Evolutionary conservation across 2,113 vertebrate species (phyloP), one percentile per base, ranked within the genome.

Genomic region (Rhabdornis inornatus): DNA sequence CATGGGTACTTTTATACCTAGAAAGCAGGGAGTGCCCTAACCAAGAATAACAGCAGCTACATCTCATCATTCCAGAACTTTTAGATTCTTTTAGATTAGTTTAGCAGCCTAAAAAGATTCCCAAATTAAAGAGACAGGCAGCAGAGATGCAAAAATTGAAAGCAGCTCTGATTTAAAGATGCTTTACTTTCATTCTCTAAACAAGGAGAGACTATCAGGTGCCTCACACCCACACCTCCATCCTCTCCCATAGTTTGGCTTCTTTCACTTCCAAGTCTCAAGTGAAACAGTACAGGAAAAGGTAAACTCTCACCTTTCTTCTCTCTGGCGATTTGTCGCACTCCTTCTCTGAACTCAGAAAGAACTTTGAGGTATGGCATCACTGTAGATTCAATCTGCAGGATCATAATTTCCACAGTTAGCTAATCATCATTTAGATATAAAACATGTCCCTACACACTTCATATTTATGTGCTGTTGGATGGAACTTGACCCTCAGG

Each of bases 281-380:
- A 1, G 3, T 7, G 18, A 40, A 91, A 50, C 11, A 80, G 47
- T 2, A 15, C 9, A 83, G 33, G 55, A 76, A 83, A 90, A 85
- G 87, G 25, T 7, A 19, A 55, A 53, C 21, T 47, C 93, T 96
- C 59, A 99, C 99, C 99, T 98, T 99, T 99, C 92, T 98, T 98
- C 89, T 99, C 99, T 27, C 98, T 97, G 95, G 99, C 99, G 13
- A 99, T 99, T 91, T 96, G 98, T 15, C 99, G 96, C 50, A 99
- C 98, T 1, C 96, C 96, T 93, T 99, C 99, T 93, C 99, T 98
- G 98, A 99, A 99, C 35, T 99, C 98, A 0, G 99, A 99, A 75
- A 99, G 95, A 20, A 98, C 98, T 6, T 98, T 95, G 28, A 99
- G 98, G 95, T 99, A 99, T 2, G 99, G 99, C 99, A 99, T 99